Conservation (phyloP, 2,888 invertebrate species). For the Drosophila koepferae region DNA sequence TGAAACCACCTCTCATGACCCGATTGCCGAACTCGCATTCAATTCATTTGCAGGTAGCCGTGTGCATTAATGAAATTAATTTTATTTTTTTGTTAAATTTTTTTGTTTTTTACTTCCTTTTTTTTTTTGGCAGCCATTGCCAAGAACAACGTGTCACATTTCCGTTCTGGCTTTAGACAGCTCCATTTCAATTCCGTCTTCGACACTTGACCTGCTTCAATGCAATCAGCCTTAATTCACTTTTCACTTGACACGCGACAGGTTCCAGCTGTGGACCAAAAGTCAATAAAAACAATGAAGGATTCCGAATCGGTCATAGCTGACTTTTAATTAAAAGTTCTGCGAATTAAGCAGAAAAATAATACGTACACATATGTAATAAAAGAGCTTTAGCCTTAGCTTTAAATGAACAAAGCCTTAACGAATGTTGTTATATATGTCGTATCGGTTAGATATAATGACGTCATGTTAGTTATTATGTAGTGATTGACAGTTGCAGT, state of each 20-base stretch:
- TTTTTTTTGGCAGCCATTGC: conserved; percentile 41
- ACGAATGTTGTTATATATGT: background rate
- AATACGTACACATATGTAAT: too few relatives aligned
- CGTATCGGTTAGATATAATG: too few relatives aligned
- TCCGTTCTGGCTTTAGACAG: conserved; percentile 48
- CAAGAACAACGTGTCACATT: conserved; percentile 73
- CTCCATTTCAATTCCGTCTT: conserved; percentile 41
- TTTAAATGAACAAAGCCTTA: background rate
- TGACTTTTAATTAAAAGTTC: conserved; percentile 4
- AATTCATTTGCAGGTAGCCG: conserved; percentile 50
- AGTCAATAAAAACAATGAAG: conserved; percentile 15
- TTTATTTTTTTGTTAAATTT: conserved; percentile 31
- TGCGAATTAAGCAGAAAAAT: background rate
- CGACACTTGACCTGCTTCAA: conserved; percentile 63
- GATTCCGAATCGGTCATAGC: background rate
- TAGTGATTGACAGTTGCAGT: too few relatives aligned
- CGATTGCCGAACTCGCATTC: conserved; percentile 51
- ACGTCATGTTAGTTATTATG: too few relatives aligned
- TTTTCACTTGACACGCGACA: conserved; percentile 43
- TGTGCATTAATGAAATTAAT: conserved; percentile 79
- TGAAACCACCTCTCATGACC: conserved; percentile 18
- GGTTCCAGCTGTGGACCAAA: background rate
- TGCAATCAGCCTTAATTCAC: conserved; percentile 59
- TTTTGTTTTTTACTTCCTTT: background rate
- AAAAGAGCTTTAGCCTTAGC: background rate